These are phyloP conservation scores for Goniozus legneri DNA, from an alignment of 1,140 invertebrate genomes.

Conservation along the genomic window DNA sequence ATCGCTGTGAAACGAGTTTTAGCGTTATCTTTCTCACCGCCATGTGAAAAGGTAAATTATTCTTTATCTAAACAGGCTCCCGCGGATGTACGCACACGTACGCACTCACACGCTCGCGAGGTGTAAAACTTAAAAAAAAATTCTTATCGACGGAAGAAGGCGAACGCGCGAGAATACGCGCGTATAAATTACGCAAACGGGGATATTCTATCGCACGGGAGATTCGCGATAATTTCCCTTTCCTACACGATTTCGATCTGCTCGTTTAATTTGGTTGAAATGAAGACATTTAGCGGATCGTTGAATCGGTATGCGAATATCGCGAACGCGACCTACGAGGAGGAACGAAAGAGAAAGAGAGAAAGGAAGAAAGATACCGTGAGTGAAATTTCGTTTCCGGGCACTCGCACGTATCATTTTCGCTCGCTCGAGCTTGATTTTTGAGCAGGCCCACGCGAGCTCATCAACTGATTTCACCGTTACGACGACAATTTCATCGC, in stretches of 20 bases:
- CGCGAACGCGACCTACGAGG: too few species aligned
- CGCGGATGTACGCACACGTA: slow-evolving; percentile 18
- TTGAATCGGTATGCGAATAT: too few species aligned
- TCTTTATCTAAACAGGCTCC: slow-evolving; percentile 17
- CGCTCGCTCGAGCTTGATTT: neutral
- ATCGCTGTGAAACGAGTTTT: neutral
- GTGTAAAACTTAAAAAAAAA: slow-evolving; percentile 16
- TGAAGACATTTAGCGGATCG: too few species aligned
- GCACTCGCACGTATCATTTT: slow-evolving; percentile 12
- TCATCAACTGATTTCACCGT: slow-evolving; percentile 10
- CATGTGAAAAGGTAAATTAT: slow-evolving; percentile 23
- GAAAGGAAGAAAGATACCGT: too few species aligned
- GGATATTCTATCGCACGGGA: too few species aligned
- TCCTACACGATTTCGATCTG: too few species aligned
- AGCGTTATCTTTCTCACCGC: slow-evolving; percentile 9
- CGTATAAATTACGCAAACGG: too few species aligned
- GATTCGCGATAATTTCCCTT: too few species aligned
- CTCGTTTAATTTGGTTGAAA: too few species aligned
- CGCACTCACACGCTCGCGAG: slow-evolving; percentile 11
- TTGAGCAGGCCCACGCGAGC: neutral
- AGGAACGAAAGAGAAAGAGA: neutral
- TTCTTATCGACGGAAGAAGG: slow-evolving; percentile 17
- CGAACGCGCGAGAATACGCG: too few species aligned
- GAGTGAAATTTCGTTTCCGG: slow-evolving; percentile 6
- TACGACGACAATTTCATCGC: too few species aligned